Evolutionary conservation across 1,140 invertebrate species (phyloP).

Genomic region (Stegodyphus mimosarum): DNA sequence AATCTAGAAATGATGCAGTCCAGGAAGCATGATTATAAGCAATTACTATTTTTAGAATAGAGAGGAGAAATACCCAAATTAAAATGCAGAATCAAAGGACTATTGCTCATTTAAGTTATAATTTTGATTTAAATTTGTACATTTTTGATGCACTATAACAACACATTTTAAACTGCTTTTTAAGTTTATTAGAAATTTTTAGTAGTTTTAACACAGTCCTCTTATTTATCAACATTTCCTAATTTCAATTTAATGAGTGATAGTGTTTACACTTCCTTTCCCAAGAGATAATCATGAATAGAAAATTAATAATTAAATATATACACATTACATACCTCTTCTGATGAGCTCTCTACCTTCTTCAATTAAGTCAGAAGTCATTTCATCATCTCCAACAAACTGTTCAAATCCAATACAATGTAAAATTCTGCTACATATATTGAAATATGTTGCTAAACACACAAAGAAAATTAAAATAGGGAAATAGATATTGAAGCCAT

Average conservation of each 20-base stretch:
- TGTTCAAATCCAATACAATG: constrained; percentile 92
- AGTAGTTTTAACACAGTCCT: too few species aligned
- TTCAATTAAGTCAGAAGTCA: constrained; percentile 91
- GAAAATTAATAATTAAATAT: neutral
- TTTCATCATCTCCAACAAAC: constrained; percentile 92
- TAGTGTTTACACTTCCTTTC: neutral
- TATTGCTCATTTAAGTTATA: neutral
- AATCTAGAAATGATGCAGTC: too few species aligned
- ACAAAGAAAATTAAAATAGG: constrained; percentile 95
- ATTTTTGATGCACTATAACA: too few species aligned
- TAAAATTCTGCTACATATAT: constrained; percentile 87
- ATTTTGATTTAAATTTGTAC: too few species aligned
- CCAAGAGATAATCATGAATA: neutral
- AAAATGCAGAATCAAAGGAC: neutral
- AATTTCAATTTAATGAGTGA: neutral
- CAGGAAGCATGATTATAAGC: too few species aligned
- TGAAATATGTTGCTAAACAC: constrained; percentile 95
- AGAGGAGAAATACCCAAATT: neutral
- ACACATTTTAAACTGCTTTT: too few species aligned
- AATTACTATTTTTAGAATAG: neutral
- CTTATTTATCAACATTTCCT: too few species aligned
- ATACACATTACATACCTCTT: constrained; percentile 65
- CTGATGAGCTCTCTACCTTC: constrained; percentile 92
- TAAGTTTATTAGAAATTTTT: too few species aligned
- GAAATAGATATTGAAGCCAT: constrained; percentile 99